A percentile compares a stretch with the other conserved stretches of the same genome.
Conservation (phyloP, 2,888 invertebrate genomes). For the Harpagoxenus sublaevis region DNA sequence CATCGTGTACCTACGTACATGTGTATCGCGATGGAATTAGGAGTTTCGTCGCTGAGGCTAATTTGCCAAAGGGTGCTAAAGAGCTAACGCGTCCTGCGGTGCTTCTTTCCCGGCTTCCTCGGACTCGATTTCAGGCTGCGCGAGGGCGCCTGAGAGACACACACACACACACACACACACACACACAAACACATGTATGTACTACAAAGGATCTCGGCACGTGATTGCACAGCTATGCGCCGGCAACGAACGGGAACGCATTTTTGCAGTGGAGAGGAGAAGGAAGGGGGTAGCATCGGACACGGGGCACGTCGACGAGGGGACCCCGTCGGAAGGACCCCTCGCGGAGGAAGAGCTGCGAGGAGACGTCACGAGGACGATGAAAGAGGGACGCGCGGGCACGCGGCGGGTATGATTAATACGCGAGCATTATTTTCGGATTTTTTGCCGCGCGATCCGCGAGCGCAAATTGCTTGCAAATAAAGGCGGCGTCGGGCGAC, state of each 20-base stretch:
- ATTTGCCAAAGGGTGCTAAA: slow-evolving; percentile 42
- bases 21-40: slow-evolving; percentile 21
- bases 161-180: background rate
- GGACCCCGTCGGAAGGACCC: slow-evolving; percentile 17
- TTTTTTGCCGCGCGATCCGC: slow-evolving; percentile 80
- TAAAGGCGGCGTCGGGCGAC: slow-evolving; percentile 79
- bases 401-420: slow-evolving; percentile 83
- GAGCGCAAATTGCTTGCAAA: slow-evolving; percentile 84
- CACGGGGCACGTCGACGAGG: slow-evolving; percentile 37
- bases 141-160: background rate
- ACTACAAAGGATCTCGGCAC: slow-evolving; percentile 38
- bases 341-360: slow-evolving; percentile 34
- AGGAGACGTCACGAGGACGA: slow-evolving; percentile 34
- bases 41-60: slow-evolving; percentile 27
- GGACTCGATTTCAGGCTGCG: slow-evolving; percentile 41
- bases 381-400: slow-evolving; percentile 30
- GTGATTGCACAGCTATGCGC: slow-evolving; percentile 43
- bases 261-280: slow-evolving; percentile 19
- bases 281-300: slow-evolving; percentile 28
- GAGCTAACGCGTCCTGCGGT: slow-evolving; percentile 22
- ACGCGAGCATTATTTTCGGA: slow-evolving; percentile 83
- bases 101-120: slow-evolving; percentile 35
- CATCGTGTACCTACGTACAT: background rate
- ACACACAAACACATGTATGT: background rate
- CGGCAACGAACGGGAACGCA: slow-evolving; percentile 47